Conservation (phyloP, 2,888 invertebrate species). For the Periphyllus acericola region DNA sequence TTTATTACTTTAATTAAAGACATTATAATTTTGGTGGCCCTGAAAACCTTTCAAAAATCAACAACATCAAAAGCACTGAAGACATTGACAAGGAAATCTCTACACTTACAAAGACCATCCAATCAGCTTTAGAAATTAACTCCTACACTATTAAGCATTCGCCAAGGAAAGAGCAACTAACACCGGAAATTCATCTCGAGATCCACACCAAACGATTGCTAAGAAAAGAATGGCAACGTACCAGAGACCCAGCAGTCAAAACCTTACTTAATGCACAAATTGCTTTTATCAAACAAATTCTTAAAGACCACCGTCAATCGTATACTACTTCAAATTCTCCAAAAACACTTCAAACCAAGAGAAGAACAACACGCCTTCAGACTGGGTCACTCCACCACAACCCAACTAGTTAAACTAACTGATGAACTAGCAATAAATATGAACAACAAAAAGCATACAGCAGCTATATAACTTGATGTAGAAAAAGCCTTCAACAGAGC, state of each 20-base stretch:
- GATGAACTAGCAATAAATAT: too few species aligned
- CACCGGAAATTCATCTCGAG: not conserved
- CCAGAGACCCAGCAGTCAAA: not conserved
- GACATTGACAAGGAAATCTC: not conserved
- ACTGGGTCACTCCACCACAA: too few species aligned
- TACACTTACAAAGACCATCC: not conserved
- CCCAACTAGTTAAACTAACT: too few species aligned
- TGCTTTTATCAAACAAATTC: not conserved
- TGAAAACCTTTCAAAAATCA: not conserved
- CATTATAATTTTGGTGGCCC: too few species aligned
- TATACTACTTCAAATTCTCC: too few species aligned
- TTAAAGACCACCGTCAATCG: not conserved
- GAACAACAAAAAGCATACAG: too few species aligned
- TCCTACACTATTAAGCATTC: not conserved
- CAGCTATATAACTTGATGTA: too few species aligned
- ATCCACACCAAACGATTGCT: not conserved
- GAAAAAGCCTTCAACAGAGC: too few species aligned
- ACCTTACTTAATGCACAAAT: not conserved
- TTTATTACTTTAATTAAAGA: too few species aligned
- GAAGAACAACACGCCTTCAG: too few species aligned
- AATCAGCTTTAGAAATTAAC: not conserved
- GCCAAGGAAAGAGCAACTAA: not conserved
- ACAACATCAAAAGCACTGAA: not conserved
- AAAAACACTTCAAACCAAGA: too few species aligned
- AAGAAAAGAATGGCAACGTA: slow-evolving; percentile 11